Base-by-base conservation (phyloP, 1,140 invertebrate species). In the Drosophila trapezifrons region DNA sequence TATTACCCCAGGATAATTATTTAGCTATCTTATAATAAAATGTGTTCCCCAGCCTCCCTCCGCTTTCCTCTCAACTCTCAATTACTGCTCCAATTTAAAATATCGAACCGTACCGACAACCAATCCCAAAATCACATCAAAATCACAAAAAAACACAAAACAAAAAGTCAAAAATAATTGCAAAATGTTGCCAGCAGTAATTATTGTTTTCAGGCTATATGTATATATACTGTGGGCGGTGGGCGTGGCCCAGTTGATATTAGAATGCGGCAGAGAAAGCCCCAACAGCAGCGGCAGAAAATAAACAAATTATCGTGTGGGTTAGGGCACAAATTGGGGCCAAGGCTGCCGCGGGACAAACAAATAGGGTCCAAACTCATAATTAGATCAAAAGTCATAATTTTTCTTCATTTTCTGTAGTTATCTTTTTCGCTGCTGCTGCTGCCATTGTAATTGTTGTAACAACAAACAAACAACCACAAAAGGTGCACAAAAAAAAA, bases 361-460 rank as follows among this genome's bases (percentile, higher is more conserved):
- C 54, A 67, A 67, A 67, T 66, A 67, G 65, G 45, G 65, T 67
- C 62, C 66, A 72, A 69, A 82, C 71, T 65, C 78, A 82, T 82
- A 86, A 86, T 87, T 86, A 86, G 82, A 86, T 86, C 82, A 86
- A 83, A 70, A 87, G 83, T 86, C 83, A 87, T 86, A 82, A 87
- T 86, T 86, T 86, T 76, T 74, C 73, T 86, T 64, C 67, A 67
- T 54, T 80, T 80, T 80, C 79, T 84, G 47, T 79, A 66, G 46
- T 65, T 77, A 38, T 20, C 52, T 67, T 43, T 43, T 65, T 45
- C 15, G 37, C 57, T 18, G 43, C 27, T 35, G 43, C 49, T 51
- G 70, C 40, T 32, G 27, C 35, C 13, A 54, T 54, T 54, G 51
- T 54, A 54, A 54, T 54, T 54, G 51, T 54, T 70, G 66, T 70